Evolutionary conservation across 1,140 invertebrate genomes (phyloP).

Genomic region (Brachionus angularis): DNA sequence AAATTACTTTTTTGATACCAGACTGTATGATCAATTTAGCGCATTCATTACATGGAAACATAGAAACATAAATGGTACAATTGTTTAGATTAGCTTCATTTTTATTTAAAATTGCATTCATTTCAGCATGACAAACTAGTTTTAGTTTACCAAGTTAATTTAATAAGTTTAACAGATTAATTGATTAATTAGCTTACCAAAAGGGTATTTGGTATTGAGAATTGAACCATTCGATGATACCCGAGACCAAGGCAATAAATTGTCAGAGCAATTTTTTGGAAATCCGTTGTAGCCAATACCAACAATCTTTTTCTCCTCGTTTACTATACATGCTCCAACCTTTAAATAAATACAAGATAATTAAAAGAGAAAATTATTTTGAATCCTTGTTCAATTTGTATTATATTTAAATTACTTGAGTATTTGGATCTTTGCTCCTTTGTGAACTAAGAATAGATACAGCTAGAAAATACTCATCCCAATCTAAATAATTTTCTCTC

Average conservation of each 20-base stretch:
- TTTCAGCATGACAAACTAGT: conserved; percentile 90
- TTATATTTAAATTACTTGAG: conserved; percentile 64
- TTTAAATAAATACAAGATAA: no score
- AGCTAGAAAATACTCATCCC: conserved; percentile 92
- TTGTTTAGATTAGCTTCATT: conserved; percentile 71
- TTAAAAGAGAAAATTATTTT: no score
- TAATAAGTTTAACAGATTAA: background rate
- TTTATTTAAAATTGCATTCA: conserved; percentile 91
- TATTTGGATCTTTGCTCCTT: conserved; percentile 84
- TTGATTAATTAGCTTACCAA: conserved; percentile 64
- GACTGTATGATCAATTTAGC: conserved; percentile 93
- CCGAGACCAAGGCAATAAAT: conserved; percentile 79
- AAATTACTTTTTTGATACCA: conserved; percentile 75
- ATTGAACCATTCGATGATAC: conserved; percentile 56
- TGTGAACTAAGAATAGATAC: conserved; percentile 74
- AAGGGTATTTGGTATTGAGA: conserved; percentile 74
- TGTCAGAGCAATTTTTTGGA: conserved; percentile 78
- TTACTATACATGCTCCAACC: conserved; percentile 87
- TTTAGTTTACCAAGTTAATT: conserved; percentile 47
- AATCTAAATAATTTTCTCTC: conserved; percentile 63
- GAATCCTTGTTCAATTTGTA: background rate
- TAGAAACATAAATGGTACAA: conserved; percentile 76
- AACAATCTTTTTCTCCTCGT: conserved; percentile 80
- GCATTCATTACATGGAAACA: conserved; percentile 94
- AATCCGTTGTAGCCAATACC: conserved; percentile 94